Evolutionary conservation across 2,113 vertebrate species (phyloP).

Genomic region (Hiodon tergisus): DNA sequence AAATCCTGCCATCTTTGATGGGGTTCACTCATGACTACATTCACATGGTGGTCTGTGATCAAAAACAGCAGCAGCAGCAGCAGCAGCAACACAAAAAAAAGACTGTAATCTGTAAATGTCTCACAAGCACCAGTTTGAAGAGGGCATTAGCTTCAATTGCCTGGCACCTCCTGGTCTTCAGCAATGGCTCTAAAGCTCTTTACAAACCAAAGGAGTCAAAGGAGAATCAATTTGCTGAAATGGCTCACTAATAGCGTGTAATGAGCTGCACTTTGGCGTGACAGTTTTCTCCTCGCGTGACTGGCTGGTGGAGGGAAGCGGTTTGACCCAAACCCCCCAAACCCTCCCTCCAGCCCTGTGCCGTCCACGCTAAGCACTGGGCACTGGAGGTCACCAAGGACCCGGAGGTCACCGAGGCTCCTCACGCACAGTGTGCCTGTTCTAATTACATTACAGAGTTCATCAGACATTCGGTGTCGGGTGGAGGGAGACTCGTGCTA

Average conservation of each 20-base stretch:
- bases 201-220: constrained; percentile 51
- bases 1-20: constrained; percentile 24
- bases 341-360: no score
- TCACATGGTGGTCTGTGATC: constrained; percentile 48
- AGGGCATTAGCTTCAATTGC: constrained; percentile 46
- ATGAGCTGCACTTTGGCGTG: constrained; percentile 62
- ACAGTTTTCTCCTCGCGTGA: constrained; percentile 44
- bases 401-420: no score
- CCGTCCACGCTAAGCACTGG: no score
- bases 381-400: no score
- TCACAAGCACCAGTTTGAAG: constrained; percentile 44
- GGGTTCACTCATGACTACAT: constrained; percentile 48
- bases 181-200: constrained; percentile 60
- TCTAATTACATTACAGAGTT: no score
- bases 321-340: constrained; percentile 25
- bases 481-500: no score
- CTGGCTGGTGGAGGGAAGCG: constrained; percentile 51
- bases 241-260: constrained; percentile 67
- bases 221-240: constrained; percentile 64
- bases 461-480: no score
- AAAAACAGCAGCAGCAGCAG: no score
- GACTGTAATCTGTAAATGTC: constrained; percentile 40
- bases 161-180: constrained; percentile 37
- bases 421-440: no score
- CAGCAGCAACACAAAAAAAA: no score